A percentile compares a stretch with the other conserved stretches of the same genome.
These are phyloP conservation scores for Chaetura pelagica DNA, from an alignment of 2,113 vertebrate genomes.

Conservation along the genomic window DNA sequence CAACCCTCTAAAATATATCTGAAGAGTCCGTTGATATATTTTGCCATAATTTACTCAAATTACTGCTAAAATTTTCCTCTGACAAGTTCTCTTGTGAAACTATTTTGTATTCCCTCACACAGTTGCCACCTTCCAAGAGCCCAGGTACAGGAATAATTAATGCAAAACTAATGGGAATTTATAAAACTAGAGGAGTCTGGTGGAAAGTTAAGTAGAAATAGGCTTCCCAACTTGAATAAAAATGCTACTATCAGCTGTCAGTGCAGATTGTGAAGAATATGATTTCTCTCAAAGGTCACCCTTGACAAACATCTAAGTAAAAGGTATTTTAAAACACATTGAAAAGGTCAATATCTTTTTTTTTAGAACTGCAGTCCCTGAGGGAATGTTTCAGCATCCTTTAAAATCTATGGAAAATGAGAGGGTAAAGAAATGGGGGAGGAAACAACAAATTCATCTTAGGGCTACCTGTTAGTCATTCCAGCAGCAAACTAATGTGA, in stretches of 20 bases:
- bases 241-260: neutral
- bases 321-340: neutral
- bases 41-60: slow-evolving; percentile 32
- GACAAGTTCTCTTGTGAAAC: neutral
- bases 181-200: neutral
- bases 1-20: slow-evolving; percentile 29
- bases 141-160: neutral
- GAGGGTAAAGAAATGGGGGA: neutral
- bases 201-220: neutral
- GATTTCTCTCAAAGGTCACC: neutral
- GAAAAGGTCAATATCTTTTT: neutral
- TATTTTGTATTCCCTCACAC: neutral
- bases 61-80: slow-evolving; percentile 20
- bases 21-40: slow-evolving; percentile 47
- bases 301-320: slow-evolving; percentile 8
- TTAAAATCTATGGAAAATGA: neutral
- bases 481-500: fast-evolving
- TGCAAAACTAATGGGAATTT: neutral
- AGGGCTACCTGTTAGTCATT: neutral
- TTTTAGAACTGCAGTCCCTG: neutral
- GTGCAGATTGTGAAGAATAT: neutral
- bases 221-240: neutral
- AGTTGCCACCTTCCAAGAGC: neutral
- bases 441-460: neutral
- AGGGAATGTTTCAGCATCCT: neutral